phyloP scores from a whole-genome alignment of 2,888 invertebrate species.

The Melanchra persicariae region DNA sequence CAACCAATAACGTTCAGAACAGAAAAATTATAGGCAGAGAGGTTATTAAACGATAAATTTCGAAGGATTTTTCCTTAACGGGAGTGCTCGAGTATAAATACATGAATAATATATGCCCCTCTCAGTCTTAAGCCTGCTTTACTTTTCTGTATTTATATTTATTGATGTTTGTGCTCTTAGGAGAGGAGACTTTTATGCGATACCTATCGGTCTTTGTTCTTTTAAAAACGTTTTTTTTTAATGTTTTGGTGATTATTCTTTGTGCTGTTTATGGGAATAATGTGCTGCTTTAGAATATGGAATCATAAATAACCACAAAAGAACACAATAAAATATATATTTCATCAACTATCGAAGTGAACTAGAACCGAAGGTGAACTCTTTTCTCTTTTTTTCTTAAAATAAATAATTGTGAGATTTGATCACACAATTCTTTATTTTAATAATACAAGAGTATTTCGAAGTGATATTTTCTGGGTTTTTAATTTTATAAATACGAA shows the following conservation, averaged over 20 bases:
- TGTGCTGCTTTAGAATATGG: background rate
- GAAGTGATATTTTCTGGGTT: no score
- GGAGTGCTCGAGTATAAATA: constrained; percentile 51
- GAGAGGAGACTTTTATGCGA: background rate
- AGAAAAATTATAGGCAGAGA: constrained; percentile 42
- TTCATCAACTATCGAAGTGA: no score
- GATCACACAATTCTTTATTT: no score
- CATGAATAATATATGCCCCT: constrained; percentile 51
- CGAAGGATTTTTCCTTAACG: constrained; percentile 48
- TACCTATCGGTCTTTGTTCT: constrained; percentile 37
- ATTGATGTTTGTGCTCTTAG: constrained; percentile 33
- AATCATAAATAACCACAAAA: background rate
- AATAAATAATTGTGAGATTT: no score
- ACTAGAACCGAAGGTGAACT: no score
- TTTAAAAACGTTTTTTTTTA: constrained; percentile 29
- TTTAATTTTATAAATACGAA: no score
- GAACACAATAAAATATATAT: no score
- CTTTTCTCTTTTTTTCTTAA: no score
- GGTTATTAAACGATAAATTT: constrained; percentile 58
- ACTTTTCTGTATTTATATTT: constrained; percentile 38
- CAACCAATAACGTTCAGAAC: constrained; percentile 33
- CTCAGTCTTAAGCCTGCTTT: constrained; percentile 23
- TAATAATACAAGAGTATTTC: no score
- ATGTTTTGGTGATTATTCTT: constrained; percentile 1
- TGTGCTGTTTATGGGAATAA: background rate